Conservation (phyloP, 2,797 vertebrate species). For the Malacoctenus gilli region DNA sequence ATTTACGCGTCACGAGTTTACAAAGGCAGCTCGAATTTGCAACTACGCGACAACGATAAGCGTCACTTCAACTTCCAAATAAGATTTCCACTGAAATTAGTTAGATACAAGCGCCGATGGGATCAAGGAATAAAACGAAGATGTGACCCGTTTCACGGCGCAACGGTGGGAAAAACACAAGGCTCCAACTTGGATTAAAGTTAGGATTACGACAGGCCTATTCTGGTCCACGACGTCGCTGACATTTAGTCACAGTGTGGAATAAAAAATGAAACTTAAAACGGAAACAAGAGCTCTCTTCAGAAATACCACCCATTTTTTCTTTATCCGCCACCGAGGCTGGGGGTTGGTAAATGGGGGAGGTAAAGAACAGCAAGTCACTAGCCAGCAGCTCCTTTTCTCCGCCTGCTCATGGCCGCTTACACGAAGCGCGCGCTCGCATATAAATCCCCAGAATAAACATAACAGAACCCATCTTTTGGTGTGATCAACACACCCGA, state of each 20-base stretch:
- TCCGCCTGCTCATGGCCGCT: conserved; percentile 46
- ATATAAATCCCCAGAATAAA: conserved; percentile 16
- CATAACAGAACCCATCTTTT: conserved; percentile 13
- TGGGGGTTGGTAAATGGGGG: conserved; percentile 81
- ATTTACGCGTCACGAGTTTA: too few relatives aligned
- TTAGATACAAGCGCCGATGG: too few relatives aligned
- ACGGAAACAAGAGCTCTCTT: conserved; percentile 82
- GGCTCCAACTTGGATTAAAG: conserved; percentile 35
- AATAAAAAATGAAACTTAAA: conserved; percentile 83
- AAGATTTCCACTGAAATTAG: too few relatives aligned
- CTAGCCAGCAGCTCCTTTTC: conserved; percentile 68
- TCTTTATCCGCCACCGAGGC: conserved; percentile 74
- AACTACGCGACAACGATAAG: too few relatives aligned
- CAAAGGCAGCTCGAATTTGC: too few relatives aligned
- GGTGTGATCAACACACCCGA: conserved; percentile 43
- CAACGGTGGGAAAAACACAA: not conserved
- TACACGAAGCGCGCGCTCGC: not conserved
- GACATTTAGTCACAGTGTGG: conserved; percentile 61
- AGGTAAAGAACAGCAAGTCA: conserved; percentile 82
- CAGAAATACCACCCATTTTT: conserved; percentile 82
- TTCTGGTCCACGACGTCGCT: conserved; percentile 23
- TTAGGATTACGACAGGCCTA: conserved; percentile 35
- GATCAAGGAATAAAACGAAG: too few relatives aligned
- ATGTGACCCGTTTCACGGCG: too few relatives aligned
- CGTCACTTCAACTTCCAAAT: too few relatives aligned